These are phyloP conservation scores for Nomia melanderi DNA, from an alignment of 1,140 invertebrate genomes.

Conservation along the genomic window DNA sequence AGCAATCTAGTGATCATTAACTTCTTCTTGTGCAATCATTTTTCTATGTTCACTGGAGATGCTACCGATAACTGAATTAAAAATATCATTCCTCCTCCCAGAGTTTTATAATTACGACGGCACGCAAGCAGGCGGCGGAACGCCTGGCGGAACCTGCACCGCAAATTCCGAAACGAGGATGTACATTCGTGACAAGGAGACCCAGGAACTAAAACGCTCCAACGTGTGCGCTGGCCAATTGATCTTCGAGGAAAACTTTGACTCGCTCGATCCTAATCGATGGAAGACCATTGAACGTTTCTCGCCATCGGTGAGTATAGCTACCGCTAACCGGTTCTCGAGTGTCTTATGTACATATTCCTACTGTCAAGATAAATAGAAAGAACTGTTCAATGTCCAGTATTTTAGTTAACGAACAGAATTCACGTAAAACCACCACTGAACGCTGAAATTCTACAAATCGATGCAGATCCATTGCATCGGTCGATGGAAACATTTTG, in stretches of 20 bases:
- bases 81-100: too few species aligned
- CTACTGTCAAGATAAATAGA: too few species aligned
- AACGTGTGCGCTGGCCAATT: slow-evolving; percentile 65
- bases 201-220: not conserved
- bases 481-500: too few species aligned
- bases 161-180: slow-evolving; percentile 62
- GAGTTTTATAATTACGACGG: slow-evolving; percentile 68
- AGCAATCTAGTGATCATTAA: too few species aligned
- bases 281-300: slow-evolving; percentile 71
- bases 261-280: slow-evolving; percentile 49
- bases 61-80: too few species aligned
- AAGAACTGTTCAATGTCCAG: too few species aligned
- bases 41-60: too few species aligned
- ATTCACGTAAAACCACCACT: too few species aligned
- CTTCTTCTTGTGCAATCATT: too few species aligned
- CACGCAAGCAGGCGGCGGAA: not conserved
- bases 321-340: not conserved
- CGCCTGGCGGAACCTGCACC: slow-evolving; percentile 28
- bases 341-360: not conserved
- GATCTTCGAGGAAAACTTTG: slow-evolving; percentile 73
- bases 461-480: too few species aligned
- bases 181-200: slow-evolving; percentile 27
- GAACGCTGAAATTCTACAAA: too few species aligned
- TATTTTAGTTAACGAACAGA: too few species aligned
- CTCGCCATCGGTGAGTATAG: slow-evolving; percentile 65